Evolutionary conservation across 2,797 vertebrate species (phyloP), one percentile per base, ranked within the genome.

Genomic region (Apogon hyalosoma): DNA sequence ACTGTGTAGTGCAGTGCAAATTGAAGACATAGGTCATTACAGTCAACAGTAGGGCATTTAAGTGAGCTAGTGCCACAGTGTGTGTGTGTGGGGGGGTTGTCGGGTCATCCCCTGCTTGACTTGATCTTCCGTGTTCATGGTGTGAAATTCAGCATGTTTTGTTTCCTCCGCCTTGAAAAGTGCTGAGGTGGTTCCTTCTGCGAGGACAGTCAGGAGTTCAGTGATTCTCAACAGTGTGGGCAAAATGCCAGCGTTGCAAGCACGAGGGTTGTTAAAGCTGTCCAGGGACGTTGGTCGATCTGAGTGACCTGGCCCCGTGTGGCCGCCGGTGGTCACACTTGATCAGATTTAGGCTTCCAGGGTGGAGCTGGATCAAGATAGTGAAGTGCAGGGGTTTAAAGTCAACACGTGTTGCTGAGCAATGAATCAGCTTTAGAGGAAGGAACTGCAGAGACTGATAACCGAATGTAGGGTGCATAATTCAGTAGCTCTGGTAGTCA

Each of bases 151-250:
- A 50, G 58, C 60, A 16, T 19, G 59, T 66, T 74, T 58, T 48
- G 14, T 56, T 47, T 54, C 43, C 28, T 13, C 14, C 0, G 1
- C 8, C 14, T 56, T 11, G 2, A 36, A 31, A 80, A 73, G 42
- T 72, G 79, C 79, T 80, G 64, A 83, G 68, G 15, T 1, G 6
- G 21, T 73, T 80, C 56, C 56, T 83, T 67, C 61, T 45, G 42
- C 40, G 46, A 57, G 61, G 61, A 19, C 49, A 60, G 59, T 49
- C 6, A 24, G 8, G 41, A 52, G 60, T 69, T 78, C 57, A 43
- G 31, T 18, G 63, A 41, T 73, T 57, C 42, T 47, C 53, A 36
- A 42, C 33, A 19, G 41, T 14, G 60, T 40, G 48, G 5, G 36
- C 16, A 12, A 31, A 51, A 38, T 1, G 13, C 5, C 3, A 10